Base-by-base conservation (phyloP, 2,888 invertebrate species). In the Sphinx pinastri region DNA sequence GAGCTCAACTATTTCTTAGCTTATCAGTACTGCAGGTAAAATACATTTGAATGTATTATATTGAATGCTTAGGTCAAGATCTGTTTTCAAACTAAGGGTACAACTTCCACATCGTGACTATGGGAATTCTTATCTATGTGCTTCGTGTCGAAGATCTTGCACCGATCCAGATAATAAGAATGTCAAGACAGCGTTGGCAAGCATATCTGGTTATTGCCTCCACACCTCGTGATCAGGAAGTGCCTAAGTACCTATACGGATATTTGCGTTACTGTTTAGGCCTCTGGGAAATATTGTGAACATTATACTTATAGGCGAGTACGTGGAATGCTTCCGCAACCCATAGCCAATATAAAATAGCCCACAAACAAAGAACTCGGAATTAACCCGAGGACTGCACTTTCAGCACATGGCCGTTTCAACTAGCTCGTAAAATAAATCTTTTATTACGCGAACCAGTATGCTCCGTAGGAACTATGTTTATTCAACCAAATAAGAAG, bases 1-100 rank as follows among this genome's bases (percentile, higher is more conserved):
- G 97, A 97, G 88, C 94, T 97, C 75, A 98, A 98, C 91, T 98
- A 97, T 88, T 97, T 97, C 94, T 94, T 97, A 84, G 97, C 98
- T 67, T 98, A 98, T 90, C 97, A 98, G 85, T 98, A 98, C 85
- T 98, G 98, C 91, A 96, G 94, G 94, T 94, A 86, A 85, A 85
- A 75, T 72, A 69, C 70, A 63, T 49, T 49, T 68, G 73, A 78
- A 80, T 77, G 72, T 74, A 72, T 75, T 76, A 72, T 59, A 70
- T 71, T 66, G 67, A 72, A 72, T 70, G 66, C 63, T 6, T 71
- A 73, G 63, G 67, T 73, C 68, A 51, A 66, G 70, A 38, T 67
- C 49, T 68, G 70, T 70, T 71, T 76, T 71, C 70, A 68, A 78
- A 73, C 74, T 70, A 63, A 45, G 58, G 47, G 60, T 58, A 54